Evolutionary conservation across 1,140 invertebrate genomes (phyloP).

Genomic region (Drosophila auraria): DNA sequence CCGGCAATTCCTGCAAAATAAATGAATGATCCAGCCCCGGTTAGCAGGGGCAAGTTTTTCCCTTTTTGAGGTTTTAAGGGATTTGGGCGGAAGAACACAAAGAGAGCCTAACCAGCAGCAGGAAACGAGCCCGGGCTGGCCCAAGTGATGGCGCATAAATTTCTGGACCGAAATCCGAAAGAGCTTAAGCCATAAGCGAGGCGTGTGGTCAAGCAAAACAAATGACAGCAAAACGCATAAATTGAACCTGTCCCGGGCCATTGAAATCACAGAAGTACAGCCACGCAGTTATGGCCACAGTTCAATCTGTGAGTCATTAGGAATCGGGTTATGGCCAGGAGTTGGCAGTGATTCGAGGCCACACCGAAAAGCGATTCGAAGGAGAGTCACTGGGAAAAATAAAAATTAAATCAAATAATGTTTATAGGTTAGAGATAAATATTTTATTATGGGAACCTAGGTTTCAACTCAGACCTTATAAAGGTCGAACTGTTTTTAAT

Average conservation of each 20-base stretch:
- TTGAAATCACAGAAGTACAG: slow-evolving; percentile 33
- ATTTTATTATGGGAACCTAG: too few species aligned
- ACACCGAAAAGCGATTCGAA: slow-evolving; percentile 1
- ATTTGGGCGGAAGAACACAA: slow-evolving; percentile 50
- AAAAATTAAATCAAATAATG: neutral
- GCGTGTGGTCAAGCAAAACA: slow-evolving; percentile 69
- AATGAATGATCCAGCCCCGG: slow-evolving; percentile 61
- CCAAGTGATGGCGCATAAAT: slow-evolving; percentile 78
- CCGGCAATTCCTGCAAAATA: slow-evolving; percentile 73
- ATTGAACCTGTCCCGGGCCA: slow-evolving; percentile 38
- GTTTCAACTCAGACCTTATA: too few species aligned
- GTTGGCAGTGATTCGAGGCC: slow-evolving; percentile 9
- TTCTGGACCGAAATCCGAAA: slow-evolving; percentile 53
- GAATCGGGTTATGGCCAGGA: slow-evolving; percentile 15
- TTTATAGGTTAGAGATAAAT: too few species aligned
- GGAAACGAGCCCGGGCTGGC: slow-evolving; percentile 44
- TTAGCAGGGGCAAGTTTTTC: slow-evolving; percentile 55
- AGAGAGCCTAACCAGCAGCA: slow-evolving; percentile 16
- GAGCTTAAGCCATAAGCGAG: slow-evolving; percentile 62
- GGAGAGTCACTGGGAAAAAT: neutral
- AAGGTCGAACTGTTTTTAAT: too few species aligned
- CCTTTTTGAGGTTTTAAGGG: slow-evolving; percentile 66
- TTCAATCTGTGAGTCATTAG: slow-evolving; percentile 50
- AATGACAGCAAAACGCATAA: slow-evolving; percentile 60
- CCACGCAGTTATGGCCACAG: slow-evolving; percentile 35